Evolutionary conservation across 1,140 invertebrate species (phyloP), one percentile per base, ranked within the genome.

Genomic region (Drosophila sucinea): DNA sequence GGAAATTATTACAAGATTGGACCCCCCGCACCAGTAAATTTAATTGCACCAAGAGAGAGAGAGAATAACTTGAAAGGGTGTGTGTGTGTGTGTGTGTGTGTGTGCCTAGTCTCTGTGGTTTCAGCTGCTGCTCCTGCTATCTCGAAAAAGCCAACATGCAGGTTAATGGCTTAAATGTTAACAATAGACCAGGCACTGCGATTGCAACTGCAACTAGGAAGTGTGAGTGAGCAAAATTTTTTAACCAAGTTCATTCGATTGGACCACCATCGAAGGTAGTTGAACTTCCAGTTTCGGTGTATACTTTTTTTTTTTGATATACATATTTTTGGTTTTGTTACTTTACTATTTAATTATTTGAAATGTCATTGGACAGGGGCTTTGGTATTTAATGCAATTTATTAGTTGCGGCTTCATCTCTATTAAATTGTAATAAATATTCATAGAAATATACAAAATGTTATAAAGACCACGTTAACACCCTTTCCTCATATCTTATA

Each of bases 111-210:
- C 35, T 38, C 44, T 51, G 11, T 7, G 8, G 44, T 25, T 51
- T 2, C 23, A 27, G 44, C 44, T 51, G 23, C 44, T 51, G 44
- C 7, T 51, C 2, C 44, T 10, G 76, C 76, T 86, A 83, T 87
- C 83, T 77, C 73, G 67, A 79, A 89, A 17, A 78, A 89, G 84
- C 77, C 84, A 89, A 89, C 73, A 51, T 51, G 71, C 84, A 89
- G 84, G 84, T 89, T 89, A 89, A 89, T 89, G 84, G 84, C 77
- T 85, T 84, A 89, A 89, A 89, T 89, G 84, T 89, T 89, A 89
- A 89, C 84, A 89, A 89, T 89, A 71, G 80, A 89, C 84, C 65
- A 89, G 84, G 85, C 89, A 89, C 77, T 89, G 84, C 80, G 89
- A 89, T 81, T 89, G 70, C 77, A 51, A 27, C 44, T 27, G 44